Percentiles rank a stretch among this genome's conserved stretches.
Evolutionary conservation across 1,140 invertebrate genomes (phyloP).

Genomic region (Limonius californicus): DNA sequence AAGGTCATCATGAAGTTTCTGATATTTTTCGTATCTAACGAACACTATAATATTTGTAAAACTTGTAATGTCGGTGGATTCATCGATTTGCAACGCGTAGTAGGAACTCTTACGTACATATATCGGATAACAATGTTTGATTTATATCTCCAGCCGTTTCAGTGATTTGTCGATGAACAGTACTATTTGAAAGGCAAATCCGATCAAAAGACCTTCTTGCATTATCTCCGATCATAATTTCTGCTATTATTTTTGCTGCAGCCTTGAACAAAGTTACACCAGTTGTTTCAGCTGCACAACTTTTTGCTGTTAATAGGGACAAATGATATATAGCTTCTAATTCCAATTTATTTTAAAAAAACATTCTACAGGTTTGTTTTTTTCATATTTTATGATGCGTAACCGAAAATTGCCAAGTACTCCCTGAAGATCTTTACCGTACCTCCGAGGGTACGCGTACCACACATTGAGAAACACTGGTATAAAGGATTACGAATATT

Average conservation of each 20-base stretch:
- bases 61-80: constrained; percentile 4
- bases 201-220: not conserved
- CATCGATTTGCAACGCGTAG: constrained; percentile 6
- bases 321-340: not conserved
- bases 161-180: no score
- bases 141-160: no score
- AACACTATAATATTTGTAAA: constrained; percentile 9
- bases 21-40: constrained; percentile 14
- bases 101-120: not conserved
- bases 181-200: no score
- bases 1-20: constrained; percentile 13
- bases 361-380: no score
- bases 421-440: not conserved
- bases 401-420: not conserved
- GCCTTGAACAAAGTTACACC: not conserved
- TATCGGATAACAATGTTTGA: not conserved
- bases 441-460: not conserved
- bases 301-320: not conserved
- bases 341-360: no score
- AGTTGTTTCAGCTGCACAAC: no score
- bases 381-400: no score
- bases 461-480: constrained; percentile 6
- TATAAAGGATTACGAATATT: no score
- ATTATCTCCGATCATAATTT: not conserved
- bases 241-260: not conserved